Evolutionary conservation across 2,888 invertebrate genomes (phyloP), one percentile per base, ranked within the genome.

Genomic region (Rhabditoides inermis): DNA sequence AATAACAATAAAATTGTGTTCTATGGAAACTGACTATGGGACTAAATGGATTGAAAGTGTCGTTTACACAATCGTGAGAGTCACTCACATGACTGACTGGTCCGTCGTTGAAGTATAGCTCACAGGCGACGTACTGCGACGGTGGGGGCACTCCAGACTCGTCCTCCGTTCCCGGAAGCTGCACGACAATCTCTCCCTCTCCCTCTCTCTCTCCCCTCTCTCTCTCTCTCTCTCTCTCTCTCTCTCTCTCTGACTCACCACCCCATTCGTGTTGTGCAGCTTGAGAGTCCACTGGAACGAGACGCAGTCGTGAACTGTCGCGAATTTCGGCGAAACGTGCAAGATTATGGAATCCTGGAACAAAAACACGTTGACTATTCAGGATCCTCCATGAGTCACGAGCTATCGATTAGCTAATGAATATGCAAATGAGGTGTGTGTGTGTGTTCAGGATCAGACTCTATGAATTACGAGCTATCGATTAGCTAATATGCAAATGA

Each of bases 271-370:
- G 6, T 66, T 69, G 45, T 73, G 70, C 25, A 73, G 60, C 49
- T 67, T 54, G 35, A 73, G 54, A 45, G 64, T 71, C 73, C 73
- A 73, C 54, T 74, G 73, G 55, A 73, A 73, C 12, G 70, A 65
- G 27, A 73, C 70, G 45, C 72, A 67, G 41, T 73, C 71, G 54
- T 73, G 63, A 18, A 72, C 68, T 2, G 72, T 73, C 30, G 73
- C 70, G 45, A 73, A 71, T 48, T 73, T 73, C 10, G 73, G 73
- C 2, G 73, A 73, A 27, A 73, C 62, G 40, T 69, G 66, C 18
- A 73, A 55, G 44, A 73, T 71, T 20, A 60, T 58, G 2, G 57
- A 37, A 23, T 65, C 65, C 10, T 61, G 62, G n/a, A n/a, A n/a
- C n/a, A n/a, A 32, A 7, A 32, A 7, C 32, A 32, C 15, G 32